These are phyloP conservation scores for Piscicola geometra DNA, from an alignment of 2,888 invertebrate genomes.

Conservation along the genomic window DNA sequence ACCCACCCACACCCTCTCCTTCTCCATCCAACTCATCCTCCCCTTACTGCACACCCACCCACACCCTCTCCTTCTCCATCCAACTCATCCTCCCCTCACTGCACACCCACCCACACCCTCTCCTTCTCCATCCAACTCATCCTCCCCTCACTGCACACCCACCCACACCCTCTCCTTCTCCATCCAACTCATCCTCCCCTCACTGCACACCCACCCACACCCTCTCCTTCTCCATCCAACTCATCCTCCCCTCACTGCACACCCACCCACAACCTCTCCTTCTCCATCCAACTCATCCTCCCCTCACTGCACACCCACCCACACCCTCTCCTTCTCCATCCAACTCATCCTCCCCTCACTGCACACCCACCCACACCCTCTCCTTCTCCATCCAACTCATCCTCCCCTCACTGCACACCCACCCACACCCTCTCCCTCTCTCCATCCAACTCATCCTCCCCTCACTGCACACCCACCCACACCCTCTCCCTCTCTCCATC, in stretches of 20 bases:
- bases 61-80: conserved; percentile 62
- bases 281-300: no score
- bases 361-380: conserved; percentile 63
- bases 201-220: conserved; percentile 58
- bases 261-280: conserved; percentile 63
- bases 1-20: conserved; percentile 63
- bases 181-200: no score
- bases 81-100: background rate
- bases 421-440: conserved; percentile 63
- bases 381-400: no score
- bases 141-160: background rate
- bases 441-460: no score
- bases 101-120: conserved; percentile 63
- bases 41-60: conserved; percentile 43
- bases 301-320: conserved; percentile 43
- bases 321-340: conserved; percentile 62
- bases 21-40: no score
- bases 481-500: conserved; percentile 62
- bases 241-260: background rate
- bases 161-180: conserved; percentile 63
- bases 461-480: conserved; percentile 46
- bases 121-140: no score
- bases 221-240: conserved; percentile 58
- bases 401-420: background rate
- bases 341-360: background rate